These are phyloP conservation scores for Drosophila trapezifrons DNA, from an alignment of 1,140 invertebrate genomes.

Conservation along the genomic window DNA sequence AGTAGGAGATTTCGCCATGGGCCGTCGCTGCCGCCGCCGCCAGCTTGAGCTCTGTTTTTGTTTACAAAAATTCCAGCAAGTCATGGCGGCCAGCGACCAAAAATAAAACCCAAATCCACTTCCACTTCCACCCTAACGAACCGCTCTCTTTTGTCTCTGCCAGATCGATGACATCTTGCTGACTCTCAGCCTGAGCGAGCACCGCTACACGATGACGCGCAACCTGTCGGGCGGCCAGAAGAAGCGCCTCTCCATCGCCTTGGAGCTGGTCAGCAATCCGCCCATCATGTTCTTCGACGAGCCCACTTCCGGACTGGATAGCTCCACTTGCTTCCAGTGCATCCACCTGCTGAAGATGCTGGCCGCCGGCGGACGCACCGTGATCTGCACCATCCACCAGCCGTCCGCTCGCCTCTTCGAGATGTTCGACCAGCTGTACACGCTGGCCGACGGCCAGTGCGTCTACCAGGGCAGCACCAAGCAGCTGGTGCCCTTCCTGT, in stretches of 20 bases:
- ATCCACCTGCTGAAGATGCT: slow-evolving; percentile 94
- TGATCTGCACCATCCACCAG: slow-evolving; percentile 99
- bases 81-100: slow-evolving; percentile 13
- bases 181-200: slow-evolving; percentile 93
- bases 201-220: slow-evolving; percentile 93
- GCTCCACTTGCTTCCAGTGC: slow-evolving; percentile 97
- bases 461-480: slow-evolving; percentile 95
- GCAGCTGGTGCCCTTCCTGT: slow-evolving; percentile 94
- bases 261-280: slow-evolving; percentile 98
- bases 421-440: slow-evolving; percentile 98
- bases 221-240: slow-evolving; percentile 97
- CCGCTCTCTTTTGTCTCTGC: slow-evolving; percentile 2
- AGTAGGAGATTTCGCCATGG: not conserved
- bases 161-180: slow-evolving; percentile 96
- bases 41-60: not conserved
- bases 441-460: slow-evolving; percentile 96
- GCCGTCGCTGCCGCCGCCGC: no score
- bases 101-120: slow-evolving; percentile 12
- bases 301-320: slow-evolving; percentile 97
- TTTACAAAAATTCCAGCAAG: slow-evolving; percentile 18
- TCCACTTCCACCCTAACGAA: slow-evolving; percentile 1
- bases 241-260: slow-evolving; percentile 97
- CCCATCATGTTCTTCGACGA: slow-evolving; percentile 99
- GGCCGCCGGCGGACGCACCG: slow-evolving; percentile 95
- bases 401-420: slow-evolving; percentile 97